phyloP scores from a whole-genome alignment of 2,888 invertebrate genomes.

The Nebria brevicollis region DNA sequence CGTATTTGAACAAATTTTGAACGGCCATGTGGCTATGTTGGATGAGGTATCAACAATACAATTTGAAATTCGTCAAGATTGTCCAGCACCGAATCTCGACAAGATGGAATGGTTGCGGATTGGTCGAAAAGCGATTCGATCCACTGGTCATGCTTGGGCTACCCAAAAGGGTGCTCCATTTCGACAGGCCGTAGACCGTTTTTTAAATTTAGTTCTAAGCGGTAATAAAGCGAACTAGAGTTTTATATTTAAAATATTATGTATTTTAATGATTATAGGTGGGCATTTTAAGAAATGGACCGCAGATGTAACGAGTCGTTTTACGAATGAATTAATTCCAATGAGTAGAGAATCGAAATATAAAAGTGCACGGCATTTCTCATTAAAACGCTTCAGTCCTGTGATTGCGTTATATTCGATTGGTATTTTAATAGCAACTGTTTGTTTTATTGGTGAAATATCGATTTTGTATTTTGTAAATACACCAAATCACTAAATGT shows the following conservation, averaged over 20 bases:
- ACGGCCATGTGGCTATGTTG: conserved; percentile 45
- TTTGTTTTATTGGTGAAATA: conserved; percentile 28
- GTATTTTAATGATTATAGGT: conserved; percentile 21
- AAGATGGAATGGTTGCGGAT: conserved; percentile 39
- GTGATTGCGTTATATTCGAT: conserved; percentile 20
- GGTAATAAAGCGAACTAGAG: background rate
- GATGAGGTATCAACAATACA: conserved; percentile 48
- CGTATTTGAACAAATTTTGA: conserved; percentile 44
- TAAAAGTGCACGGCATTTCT: conserved; percentile 22
- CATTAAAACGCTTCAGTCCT: conserved; percentile 36
- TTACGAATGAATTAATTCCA: conserved; percentile 19
- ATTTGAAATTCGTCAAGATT: conserved; percentile 42
- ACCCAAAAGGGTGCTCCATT: conserved; percentile 43
- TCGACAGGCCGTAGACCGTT: conserved; percentile 38
- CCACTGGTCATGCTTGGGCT: conserved; percentile 47
- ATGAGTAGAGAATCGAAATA: conserved; percentile 23
- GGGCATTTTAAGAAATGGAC: conserved; percentile 40
- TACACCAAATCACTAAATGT: background rate
- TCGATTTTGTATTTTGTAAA: background rate
- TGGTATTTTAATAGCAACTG: conserved; percentile 23
- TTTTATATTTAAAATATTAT: background rate
- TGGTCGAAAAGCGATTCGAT: conserved; percentile 39
- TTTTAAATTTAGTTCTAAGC: conserved; percentile 28
- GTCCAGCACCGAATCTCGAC: conserved; percentile 18
- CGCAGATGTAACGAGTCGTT: conserved; percentile 11